Base-by-base conservation (phyloP, 1,140 invertebrate species). In the Euschistus heros region DNA sequence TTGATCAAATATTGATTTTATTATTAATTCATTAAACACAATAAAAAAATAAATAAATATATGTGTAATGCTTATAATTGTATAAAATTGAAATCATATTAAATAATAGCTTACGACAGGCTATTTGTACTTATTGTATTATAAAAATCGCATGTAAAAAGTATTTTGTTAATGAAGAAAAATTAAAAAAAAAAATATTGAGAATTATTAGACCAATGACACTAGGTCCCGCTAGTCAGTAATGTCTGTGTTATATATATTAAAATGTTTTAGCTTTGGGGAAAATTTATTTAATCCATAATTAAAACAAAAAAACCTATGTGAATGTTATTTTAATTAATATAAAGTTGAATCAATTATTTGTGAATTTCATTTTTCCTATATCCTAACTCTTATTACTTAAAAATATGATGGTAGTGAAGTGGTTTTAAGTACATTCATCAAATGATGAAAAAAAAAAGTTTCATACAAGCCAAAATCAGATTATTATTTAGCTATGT, bases 211-310 rank as follows among this genome's bases (percentile, higher is more conserved):
- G 66, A 67, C 62, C 66, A 67, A 64, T 57, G 63, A 67, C 57
- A 67, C 54, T 67, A 64, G 66, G 63, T 67, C 62, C 66, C 33
- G 55, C 66, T 67, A 67, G 66, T 67, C 66, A 67, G 62, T 67
- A 67, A 64, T 61, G 55, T 67, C 66, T 67, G 66, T 67, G 66
- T 67, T 67, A 67, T 67, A 54, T 62, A 66, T 66, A 52, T 54
- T 50, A 61, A 63, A 66, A 66, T 63, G 61, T 66, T 42, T 66
- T 63, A 66, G 65, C 47, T 66, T 66, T 66, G 61, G 65, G 64
- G 42, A 62, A 66, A 66, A 55, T 66, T 61, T 61, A 66, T 66
- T 62, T 63, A 66, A 62, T 62, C 65, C 61, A 47, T 18, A 61
- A 61, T 37, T 37, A 37, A 37, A 37, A 37, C 33, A 10, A 66